These are phyloP conservation scores for Nyctibius grandis DNA, from an alignment of 2,797 vertebrate species.

Conservation along the genomic window DNA sequence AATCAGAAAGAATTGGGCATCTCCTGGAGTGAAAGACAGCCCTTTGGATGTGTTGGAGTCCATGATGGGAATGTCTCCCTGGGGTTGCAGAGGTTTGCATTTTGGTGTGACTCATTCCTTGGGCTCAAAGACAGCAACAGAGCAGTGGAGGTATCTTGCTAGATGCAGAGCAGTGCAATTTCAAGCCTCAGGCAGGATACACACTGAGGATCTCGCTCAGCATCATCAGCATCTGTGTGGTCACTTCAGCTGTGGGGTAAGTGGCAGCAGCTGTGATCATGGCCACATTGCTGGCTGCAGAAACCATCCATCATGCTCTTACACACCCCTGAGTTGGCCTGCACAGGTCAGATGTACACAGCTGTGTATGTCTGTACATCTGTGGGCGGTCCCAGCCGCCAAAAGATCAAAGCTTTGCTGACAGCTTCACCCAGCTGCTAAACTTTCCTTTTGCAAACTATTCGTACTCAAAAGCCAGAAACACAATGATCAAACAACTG, in stretches of 20 bases:
- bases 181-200: neutral
- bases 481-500: conserved; percentile 28
- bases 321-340: rapidly evolving
- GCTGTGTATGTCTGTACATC: neutral
- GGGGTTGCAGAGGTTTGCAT: neutral
- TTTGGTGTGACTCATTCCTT: neutral
- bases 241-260: neutral
- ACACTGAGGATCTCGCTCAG: neutral
- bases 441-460: neutral
- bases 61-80: neutral
- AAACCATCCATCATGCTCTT: rapidly evolving
- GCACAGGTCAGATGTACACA: neutral
- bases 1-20: neutral
- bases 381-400: neutral
- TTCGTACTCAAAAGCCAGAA: conserved; percentile 13
- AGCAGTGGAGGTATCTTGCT: neutral
- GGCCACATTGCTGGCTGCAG: neutral
- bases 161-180: neutral
- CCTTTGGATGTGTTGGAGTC: neutral
- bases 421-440: neutral
- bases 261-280: neutral
- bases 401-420: neutral
- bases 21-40: neutral
- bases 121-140: neutral
- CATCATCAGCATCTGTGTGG: neutral